phyloP scores from a whole-genome alignment of 2,113 vertebrate species.

The Burhinus bistriatus region DNA sequence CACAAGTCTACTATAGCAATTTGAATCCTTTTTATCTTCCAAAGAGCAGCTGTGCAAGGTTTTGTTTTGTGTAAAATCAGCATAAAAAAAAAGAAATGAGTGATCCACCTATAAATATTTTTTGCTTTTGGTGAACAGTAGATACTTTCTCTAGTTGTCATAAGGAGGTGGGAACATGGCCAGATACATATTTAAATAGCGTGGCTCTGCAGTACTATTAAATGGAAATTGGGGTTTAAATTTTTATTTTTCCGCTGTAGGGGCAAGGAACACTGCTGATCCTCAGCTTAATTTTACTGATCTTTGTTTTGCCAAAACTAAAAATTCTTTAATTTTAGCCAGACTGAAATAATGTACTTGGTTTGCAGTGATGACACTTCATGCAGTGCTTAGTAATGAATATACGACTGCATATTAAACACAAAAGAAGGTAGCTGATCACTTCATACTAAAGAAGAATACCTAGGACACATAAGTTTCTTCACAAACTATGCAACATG shows the following conservation, averaged over 20 bases:
- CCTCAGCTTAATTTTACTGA: background rate
- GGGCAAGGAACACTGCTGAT: background rate
- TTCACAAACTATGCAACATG: background rate
- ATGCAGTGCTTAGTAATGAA: background rate
- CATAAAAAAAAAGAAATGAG: slow-evolving; percentile 40
- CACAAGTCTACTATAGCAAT: slow-evolving; percentile 25
- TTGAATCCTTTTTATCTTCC: slow-evolving; percentile 65
- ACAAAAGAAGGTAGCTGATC: background rate
- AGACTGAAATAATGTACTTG: background rate
- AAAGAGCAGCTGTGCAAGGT: slow-evolving; percentile 53
- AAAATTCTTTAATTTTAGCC: slow-evolving; percentile 5
- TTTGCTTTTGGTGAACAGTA: background rate
- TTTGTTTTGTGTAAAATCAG: slow-evolving; percentile 58
- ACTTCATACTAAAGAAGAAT: background rate
- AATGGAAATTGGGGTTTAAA: background rate
- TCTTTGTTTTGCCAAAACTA: background rate
- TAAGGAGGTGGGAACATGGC: background rate
- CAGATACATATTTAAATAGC: background rate
- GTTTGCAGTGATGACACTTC: background rate
- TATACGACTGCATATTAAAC: background rate
- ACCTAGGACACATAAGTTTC: background rate
- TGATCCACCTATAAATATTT: slow-evolving; percentile 20
- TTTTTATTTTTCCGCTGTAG: background rate
- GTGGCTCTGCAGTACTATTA: background rate
- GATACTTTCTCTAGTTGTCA: background rate